Evolutionary conservation across 2,797 vertebrate species (phyloP).

Genomic region (Oreochromis mossambicus): DNA sequence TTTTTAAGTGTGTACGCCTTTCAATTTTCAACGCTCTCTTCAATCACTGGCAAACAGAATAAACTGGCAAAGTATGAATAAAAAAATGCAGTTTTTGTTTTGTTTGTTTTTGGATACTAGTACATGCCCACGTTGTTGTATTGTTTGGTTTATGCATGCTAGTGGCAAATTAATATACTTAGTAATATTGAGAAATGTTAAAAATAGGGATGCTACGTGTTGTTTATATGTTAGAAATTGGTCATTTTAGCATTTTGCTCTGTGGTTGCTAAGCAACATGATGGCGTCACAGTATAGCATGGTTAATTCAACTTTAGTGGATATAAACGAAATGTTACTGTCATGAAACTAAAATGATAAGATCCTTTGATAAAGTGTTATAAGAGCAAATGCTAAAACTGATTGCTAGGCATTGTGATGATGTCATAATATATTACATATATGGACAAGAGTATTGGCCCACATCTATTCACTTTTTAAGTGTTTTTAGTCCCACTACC

Average conservation of each 20-base stretch:
- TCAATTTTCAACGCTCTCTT: background rate
- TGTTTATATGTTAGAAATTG: background rate
- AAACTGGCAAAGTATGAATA: background rate
- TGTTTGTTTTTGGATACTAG: background rate
- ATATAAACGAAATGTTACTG: accelerated
- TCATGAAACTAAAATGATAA: background rate
- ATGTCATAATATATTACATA: background rate
- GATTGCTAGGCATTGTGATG: background rate
- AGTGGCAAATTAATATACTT: background rate
- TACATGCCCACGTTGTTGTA: background rate
- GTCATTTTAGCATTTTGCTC: background rate
- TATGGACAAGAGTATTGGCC: no score
- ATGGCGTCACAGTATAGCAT: background rate
- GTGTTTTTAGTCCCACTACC: no score
- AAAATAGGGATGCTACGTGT: background rate
- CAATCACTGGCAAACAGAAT: background rate
- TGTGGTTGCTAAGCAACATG: background rate
- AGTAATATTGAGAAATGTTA: background rate
- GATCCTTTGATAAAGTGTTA: background rate
- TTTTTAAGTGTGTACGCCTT: background rate
- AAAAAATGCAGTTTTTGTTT: background rate
- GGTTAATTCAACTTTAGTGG: background rate
- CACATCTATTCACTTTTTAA: no score
- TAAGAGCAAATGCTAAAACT: background rate
- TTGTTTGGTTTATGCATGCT: background rate